Evolutionary conservation across 2,888 invertebrate genomes (phyloP).

Genomic region (Athalia circularis): DNA sequence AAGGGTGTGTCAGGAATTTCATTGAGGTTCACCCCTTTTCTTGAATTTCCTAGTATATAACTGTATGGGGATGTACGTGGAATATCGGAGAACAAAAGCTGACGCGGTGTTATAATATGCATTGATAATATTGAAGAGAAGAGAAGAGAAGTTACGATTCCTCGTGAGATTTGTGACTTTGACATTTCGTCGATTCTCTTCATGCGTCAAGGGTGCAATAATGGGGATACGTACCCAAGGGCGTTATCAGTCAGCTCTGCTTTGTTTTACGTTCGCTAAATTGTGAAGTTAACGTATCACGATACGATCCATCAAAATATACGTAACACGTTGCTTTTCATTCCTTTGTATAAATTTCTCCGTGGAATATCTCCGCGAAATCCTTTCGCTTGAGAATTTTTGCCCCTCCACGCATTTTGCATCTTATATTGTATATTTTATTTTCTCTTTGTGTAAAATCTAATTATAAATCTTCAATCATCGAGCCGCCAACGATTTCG

Average conservation of each 20-base stretch:
- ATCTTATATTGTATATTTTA: not conserved
- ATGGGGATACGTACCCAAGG: not conserved
- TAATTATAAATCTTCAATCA: constrained; percentile 14
- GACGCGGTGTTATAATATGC: too few species aligned
- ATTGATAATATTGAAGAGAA: too few species aligned
- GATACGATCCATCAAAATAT: not conserved
- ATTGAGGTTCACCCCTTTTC: too few species aligned
- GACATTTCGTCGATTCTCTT: not conserved
- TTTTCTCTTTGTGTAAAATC: not conserved
- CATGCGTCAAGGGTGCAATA: not conserved
- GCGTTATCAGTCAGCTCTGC: constrained; percentile 18
- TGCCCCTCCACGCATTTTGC: not conserved
- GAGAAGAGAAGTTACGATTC: not conserved
- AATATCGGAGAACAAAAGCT: too few species aligned
- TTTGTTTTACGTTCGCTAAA: not conserved
- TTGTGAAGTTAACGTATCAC: not conserved
- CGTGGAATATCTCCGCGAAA: not conserved
- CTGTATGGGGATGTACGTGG: too few species aligned
- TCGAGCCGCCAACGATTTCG: constrained; percentile 1
- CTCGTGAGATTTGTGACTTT: not conserved
- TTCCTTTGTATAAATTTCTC: not conserved
- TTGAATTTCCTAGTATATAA: too few species aligned
- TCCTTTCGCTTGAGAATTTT: not conserved
- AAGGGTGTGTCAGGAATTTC: not conserved
- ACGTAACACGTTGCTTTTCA: not conserved